These are phyloP conservation scores for Rhinichthys osculus DNA, from an alignment of 2,797 vertebrate species.

Conservation along the genomic window DNA sequence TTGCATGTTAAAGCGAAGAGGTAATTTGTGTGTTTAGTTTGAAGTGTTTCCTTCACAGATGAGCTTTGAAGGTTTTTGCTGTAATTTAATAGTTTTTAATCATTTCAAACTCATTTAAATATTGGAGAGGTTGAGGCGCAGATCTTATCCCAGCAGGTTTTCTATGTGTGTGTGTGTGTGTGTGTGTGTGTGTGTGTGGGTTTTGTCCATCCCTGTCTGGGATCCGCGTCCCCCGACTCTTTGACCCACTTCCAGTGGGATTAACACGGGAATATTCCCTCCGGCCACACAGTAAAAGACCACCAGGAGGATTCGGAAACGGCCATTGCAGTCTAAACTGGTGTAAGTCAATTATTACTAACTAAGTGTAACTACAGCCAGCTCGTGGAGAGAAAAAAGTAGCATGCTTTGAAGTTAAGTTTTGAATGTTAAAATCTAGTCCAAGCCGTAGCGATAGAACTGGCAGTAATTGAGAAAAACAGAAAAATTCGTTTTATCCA, in stretches of 20 bases:
- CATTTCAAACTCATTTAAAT: not conserved
- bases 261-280: constrained; percentile 67
- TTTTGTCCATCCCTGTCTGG: constrained; percentile 68
- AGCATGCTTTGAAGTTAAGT: not conserved
- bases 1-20: constrained; percentile 55
- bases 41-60: not conserved
- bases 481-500: constrained; percentile 33
- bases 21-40: constrained; percentile 25
- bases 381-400: not conserved
- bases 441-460: not conserved
- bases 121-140: not conserved
- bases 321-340: not conserved
- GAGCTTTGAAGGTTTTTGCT: not conserved
- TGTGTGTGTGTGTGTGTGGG: constrained; percentile 39
- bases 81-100: not conserved
- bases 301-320: not conserved
- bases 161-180: not conserved
- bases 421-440: constrained; percentile 16
- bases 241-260: constrained; percentile 79
- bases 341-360: not conserved
- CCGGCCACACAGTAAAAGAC: constrained; percentile 36
- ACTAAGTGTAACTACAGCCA: not conserved
- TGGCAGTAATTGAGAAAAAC: constrained; percentile 65
- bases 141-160: constrained; percentile 6
- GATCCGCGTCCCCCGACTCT: constrained; percentile 68